A percentile compares a stretch with the other conserved stretches of the same genome.
phyloP scores from a whole-genome alignment of 2,888 invertebrate species.

The Empis livida region DNA sequence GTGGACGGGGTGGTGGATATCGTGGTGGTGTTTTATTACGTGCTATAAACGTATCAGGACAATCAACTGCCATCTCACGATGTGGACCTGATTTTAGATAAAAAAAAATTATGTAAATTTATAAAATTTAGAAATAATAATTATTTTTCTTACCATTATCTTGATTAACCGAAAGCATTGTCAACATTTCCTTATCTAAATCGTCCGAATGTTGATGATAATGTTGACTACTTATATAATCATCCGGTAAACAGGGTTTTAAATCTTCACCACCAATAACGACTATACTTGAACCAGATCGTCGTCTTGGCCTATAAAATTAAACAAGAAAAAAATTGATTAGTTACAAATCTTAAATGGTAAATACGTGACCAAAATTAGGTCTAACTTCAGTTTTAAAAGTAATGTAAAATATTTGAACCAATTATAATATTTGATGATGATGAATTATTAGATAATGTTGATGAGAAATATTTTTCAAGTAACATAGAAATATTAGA shows the following conservation, averaged over 20 bases:
- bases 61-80: conserved; percentile 98
- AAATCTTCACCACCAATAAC: conserved; percentile 60
- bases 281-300: conserved; percentile 69
- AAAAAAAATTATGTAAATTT: conserved; percentile 1
- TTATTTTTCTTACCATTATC: conserved; percentile 41
- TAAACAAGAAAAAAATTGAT: background rate
- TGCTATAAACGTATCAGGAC: conserved; percentile 87
- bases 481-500: too few species aligned
- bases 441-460: conserved; percentile 26
- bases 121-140: background rate
- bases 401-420: conserved; percentile 16
- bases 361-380: too few species aligned
- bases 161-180: conserved; percentile 55
- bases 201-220: conserved; percentile 39
- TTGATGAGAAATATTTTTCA: conserved; percentile 24
- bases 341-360: too few species aligned
- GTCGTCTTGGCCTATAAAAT: conserved; percentile 46
- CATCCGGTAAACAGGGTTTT: conserved; percentile 45
- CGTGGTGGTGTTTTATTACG: conserved; percentile 83
- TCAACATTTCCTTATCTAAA: conserved; percentile 59
- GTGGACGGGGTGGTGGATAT: conserved; percentile 70
- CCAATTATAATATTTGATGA: conserved; percentile 24
- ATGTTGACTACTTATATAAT: conserved; percentile 37
- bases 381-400: too few species aligned
- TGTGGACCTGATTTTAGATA: conserved; percentile 57